phyloP scores from a whole-genome alignment of 2,888 invertebrate genomes.

The Limnephilus rhombicus region DNA sequence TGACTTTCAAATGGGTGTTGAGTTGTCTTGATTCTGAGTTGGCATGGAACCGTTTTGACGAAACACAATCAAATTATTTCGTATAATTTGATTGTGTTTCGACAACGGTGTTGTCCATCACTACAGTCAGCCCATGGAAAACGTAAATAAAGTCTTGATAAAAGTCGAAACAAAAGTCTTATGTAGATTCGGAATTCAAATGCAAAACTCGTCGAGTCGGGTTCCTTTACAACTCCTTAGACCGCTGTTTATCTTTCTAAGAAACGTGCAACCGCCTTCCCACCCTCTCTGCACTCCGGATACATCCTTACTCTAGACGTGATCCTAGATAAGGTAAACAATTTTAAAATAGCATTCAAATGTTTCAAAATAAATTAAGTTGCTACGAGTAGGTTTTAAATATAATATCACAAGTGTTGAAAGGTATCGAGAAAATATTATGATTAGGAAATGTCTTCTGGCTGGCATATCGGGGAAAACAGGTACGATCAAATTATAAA shows the following conservation, averaged over 20 bases:
- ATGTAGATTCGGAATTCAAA: constrained; percentile 57
- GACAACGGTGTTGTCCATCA: not conserved
- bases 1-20: too few relatives aligned
- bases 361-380: not conserved
- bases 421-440: too few relatives aligned
- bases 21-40: too few relatives aligned
- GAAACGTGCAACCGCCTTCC: not conserved
- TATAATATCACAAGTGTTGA: not conserved
- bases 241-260: constrained; percentile 55
- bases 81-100: not conserved
- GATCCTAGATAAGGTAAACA: not conserved
- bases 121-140: not conserved
- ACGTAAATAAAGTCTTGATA: constrained; percentile 41
- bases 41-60: too few relatives aligned
- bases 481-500: too few relatives aligned
- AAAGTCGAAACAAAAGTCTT: constrained; percentile 53
- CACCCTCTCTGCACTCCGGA: not conserved
- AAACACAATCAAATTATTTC: too few relatives aligned
- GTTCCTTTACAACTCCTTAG: constrained; percentile 54
- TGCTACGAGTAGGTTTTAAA: not conserved
- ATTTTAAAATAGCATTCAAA: not conserved
- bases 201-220: constrained; percentile 53
- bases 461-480: too few relatives aligned
- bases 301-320: not conserved
- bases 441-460: too few relatives aligned